phyloP scores from a whole-genome alignment of 2,113 vertebrate species.

The Microcebus ravelobensis region DNA sequence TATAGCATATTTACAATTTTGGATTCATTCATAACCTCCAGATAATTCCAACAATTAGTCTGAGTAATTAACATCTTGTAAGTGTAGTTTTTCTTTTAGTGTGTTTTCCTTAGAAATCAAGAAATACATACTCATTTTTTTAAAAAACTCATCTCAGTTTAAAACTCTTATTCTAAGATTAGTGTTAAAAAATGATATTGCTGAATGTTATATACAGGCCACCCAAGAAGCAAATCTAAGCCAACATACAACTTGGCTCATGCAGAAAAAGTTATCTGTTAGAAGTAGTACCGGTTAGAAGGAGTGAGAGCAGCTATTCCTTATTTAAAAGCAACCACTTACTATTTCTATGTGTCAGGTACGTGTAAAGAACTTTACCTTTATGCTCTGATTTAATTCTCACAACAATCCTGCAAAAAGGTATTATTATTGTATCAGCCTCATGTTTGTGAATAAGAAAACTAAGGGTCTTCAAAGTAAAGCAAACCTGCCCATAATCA shows the following conservation, averaged over 20 bases:
- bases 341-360: neutral
- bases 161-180: slow-evolving; percentile 30
- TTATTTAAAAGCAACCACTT: slow-evolving; percentile 21
- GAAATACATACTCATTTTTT: neutral
- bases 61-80: neutral
- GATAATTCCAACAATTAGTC: slow-evolving; percentile 16
- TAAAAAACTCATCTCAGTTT: neutral
- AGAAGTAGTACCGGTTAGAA: neutral
- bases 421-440: neutral
- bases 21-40: neutral
- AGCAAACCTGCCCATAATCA: neutral
- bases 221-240: slow-evolving; percentile 46
- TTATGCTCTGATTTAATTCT: neutral
- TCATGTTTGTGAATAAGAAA: neutral
- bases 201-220: neutral
- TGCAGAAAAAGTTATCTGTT: neutral
- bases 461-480: neutral
- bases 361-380: neutral
- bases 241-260: neutral
- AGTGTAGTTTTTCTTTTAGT: slow-evolving; percentile 29
- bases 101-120: slow-evolving; percentile 41
- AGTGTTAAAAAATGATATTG: slow-evolving; percentile 39
- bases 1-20: neutral
- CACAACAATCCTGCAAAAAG: neutral
- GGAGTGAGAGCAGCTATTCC: neutral